A percentile compares a stretch with the other conserved stretches of the same genome.
These are phyloP conservation scores for Gnathonemus echidnorhynchus DNA, from an alignment of 2,113 vertebrate genomes.

Conservation along the genomic window DNA sequence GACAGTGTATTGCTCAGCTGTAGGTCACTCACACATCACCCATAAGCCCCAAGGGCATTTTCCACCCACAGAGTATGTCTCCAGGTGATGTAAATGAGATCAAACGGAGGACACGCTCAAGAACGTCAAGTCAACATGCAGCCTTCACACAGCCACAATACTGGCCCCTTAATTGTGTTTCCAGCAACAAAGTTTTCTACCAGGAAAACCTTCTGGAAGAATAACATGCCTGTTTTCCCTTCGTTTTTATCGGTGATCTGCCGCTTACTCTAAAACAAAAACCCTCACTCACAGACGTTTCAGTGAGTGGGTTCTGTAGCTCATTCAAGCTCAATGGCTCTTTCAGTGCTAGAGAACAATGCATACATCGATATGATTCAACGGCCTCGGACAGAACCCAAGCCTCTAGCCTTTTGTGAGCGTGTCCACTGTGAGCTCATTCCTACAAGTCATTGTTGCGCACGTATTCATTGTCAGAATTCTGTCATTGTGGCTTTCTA, in stretches of 20 bases:
- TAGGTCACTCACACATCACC: not conserved
- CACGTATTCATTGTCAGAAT: not conserved
- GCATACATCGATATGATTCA: slow-evolving; percentile 6
- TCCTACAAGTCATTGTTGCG: not conserved
- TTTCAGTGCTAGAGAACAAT: not conserved
- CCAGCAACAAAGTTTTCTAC: not conserved
- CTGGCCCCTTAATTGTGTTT: not conserved
- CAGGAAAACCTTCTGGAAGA: not conserved
- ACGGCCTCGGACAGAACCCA: not conserved
- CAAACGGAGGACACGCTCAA: not conserved
- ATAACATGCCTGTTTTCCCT: not conserved
- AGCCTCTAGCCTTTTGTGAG: not conserved
- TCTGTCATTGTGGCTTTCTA: not conserved
- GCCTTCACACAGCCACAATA: not conserved
- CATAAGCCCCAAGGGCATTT: not conserved
- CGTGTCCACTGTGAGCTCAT: not conserved
- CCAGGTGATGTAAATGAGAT: not conserved
- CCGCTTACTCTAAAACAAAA: not conserved
- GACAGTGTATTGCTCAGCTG: not conserved
- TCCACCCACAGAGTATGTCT: not conserved
- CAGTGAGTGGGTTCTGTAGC: not conserved
- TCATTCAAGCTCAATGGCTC: slow-evolving; percentile 2
- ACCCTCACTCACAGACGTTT: not conserved
- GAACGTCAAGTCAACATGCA: not conserved
- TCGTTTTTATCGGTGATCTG: not conserved